These are phyloP conservation scores for Sarcophaga bullata DNA, from an alignment of 1,140 invertebrate species.

Conservation along the genomic window DNA sequence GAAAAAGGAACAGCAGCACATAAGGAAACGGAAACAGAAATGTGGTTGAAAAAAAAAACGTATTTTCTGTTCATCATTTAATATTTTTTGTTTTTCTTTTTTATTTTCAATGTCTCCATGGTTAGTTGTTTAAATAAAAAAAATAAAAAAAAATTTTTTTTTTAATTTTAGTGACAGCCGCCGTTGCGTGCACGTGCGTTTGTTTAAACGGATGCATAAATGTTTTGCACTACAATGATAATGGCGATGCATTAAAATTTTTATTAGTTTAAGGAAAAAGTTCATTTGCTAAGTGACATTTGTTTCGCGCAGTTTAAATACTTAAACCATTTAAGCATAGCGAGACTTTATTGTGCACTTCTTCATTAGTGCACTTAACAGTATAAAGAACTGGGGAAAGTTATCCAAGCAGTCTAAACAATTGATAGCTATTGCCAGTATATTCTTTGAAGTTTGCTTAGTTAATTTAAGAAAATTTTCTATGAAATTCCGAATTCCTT, in stretches of 20 bases:
- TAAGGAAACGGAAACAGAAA: slow-evolving; percentile 37
- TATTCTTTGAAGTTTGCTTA: too few relatives aligned
- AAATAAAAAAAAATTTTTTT: too few relatives aligned
- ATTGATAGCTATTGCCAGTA: too few relatives aligned
- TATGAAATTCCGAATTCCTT: too few relatives aligned
- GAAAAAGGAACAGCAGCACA: neutral
- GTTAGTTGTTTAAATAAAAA: too few relatives aligned
- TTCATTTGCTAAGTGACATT: neutral
- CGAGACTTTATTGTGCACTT: too few relatives aligned
- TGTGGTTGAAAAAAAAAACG: slow-evolving; percentile 29
- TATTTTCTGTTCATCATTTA: neutral
- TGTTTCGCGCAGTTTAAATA: too few relatives aligned
- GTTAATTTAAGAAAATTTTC: too few relatives aligned
- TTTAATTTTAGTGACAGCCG: neutral
- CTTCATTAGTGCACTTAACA: too few relatives aligned
- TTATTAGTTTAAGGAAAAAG: slow-evolving; percentile 5
- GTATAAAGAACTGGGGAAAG: too few relatives aligned
- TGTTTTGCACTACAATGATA: slow-evolving; percentile 21
- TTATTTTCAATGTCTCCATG: slow-evolving; percentile 9
- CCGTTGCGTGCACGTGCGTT: slow-evolving; percentile 25
- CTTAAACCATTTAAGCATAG: too few relatives aligned
- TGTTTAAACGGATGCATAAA: slow-evolving; percentile 22
- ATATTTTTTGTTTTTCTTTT: neutral
- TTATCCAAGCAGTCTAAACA: too few relatives aligned
- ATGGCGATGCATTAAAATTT: neutral